phyloP scores from a whole-genome alignment of 1,140 invertebrate genomes.

The Procambarus virginalis region DNA sequence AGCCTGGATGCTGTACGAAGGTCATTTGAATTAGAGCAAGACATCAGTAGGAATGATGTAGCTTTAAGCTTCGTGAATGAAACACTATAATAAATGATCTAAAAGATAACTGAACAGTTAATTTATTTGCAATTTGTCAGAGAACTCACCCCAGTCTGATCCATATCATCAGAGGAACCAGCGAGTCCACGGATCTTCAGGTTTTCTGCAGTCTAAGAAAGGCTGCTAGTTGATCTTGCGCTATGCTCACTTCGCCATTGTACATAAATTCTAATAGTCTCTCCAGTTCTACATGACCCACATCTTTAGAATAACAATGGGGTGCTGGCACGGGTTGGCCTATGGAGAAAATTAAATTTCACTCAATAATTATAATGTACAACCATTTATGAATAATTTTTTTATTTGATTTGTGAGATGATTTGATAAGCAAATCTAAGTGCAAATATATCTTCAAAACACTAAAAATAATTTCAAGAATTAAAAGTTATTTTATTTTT shows the following conservation, averaged over 20 bases:
- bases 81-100: too few relatives aligned
- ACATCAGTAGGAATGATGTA: too few relatives aligned
- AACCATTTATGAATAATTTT: too few relatives aligned
- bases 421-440: too few relatives aligned
- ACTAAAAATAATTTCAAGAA: too few relatives aligned
- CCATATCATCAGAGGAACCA: constrained; percentile 73
- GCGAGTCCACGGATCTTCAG: constrained; percentile 93
- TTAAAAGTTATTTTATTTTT: too few relatives aligned
- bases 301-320: constrained; percentile 75
- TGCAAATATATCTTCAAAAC: too few relatives aligned
- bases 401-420: too few relatives aligned
- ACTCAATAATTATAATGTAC: background rate
- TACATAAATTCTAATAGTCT: constrained; percentile 84
- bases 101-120: too few relatives aligned
- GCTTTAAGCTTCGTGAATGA: too few relatives aligned
- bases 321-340: constrained; percentile 72
- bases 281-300: constrained; percentile 73
- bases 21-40: too few relatives aligned
- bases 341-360: constrained; percentile 8
- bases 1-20: too few relatives aligned
- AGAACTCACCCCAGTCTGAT: constrained; percentile 61
- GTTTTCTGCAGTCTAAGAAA: constrained; percentile 90
- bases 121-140: background rate
- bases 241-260: constrained; percentile 93
- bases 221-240: constrained; percentile 91